Base-by-base conservation (phyloP, 2,888 invertebrate genomes). In the Archips crataeganus region DNA sequence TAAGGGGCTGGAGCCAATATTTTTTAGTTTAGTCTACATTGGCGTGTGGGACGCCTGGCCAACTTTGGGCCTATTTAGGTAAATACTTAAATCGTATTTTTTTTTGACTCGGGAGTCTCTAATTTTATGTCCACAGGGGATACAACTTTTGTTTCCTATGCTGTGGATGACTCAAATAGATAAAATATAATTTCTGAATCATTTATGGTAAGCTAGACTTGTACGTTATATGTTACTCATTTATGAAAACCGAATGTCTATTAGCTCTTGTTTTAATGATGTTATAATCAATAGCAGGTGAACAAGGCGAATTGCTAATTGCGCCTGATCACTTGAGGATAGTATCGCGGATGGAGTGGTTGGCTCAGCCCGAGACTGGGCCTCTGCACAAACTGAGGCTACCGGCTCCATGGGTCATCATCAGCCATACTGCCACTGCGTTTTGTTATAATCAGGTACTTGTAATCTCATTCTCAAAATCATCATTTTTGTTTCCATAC, bases 341-440 rank as follows among this genome's bases (percentile, higher is more conserved):
- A 66, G 92, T 97, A 0, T 85, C 93, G 2, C 88, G 97, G 47
- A 85, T 89, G 0, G 95, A 96, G 71, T 97, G 97, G 97, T 86
- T 95, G 0, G 97, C 97, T 0, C 95, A 96, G 82, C 96, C 96
- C 0, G 94, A 96, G 0, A 92, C 87, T 39, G 82, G 80, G 0
- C 78, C 80, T 0, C 75, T 96, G 69, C 85, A 87, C 10, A 78
- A 79, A 3, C 79, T 94, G n/a, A 80, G 75, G 9, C 87, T 86
- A 13, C 94, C 95, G 0, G 91, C 94, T 0, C 91, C 93, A 0
- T 90, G 95, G 82, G 95, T 96, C 0, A 95, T 97, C 64, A 96
- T 97, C 71, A 92, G 95, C 0, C 96, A 97, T 77, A 96, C 97
- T 0, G 96, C 95, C 1, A 95, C 96, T 0, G 95, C 95, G 76